phyloP scores from a whole-genome alignment of 2,888 invertebrate genomes.

The Eilema caniola region DNA sequence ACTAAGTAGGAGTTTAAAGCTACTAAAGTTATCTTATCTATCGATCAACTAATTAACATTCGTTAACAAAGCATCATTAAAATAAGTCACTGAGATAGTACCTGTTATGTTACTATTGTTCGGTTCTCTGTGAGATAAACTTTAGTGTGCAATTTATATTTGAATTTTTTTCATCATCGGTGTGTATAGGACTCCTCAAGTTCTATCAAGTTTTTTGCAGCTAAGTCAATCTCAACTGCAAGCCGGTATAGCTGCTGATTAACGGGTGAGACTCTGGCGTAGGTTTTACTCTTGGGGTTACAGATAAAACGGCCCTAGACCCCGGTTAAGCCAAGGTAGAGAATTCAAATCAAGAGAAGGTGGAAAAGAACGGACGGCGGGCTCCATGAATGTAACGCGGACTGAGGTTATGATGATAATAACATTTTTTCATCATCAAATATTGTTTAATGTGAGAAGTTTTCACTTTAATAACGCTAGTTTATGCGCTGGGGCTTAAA shows the following conservation, averaged over 20 bases:
- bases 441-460: no score
- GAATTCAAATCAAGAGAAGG: background rate
- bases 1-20: constrained; percentile 15
- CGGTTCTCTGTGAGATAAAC: background rate
- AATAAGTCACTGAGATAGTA: constrained; percentile 14
- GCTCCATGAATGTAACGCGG: no score
- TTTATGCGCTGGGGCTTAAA: no score
- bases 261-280: background rate
- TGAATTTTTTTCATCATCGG: background rate
- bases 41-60: constrained; percentile 25
- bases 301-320: background rate
- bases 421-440: no score
- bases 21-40: constrained; percentile 26
- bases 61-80: constrained; percentile 27
- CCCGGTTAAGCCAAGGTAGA: background rate
- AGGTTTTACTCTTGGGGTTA: background rate
- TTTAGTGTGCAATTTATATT: background rate
- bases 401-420: background rate
- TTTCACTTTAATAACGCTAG: no score
- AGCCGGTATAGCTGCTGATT: background rate
- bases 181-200: background rate
- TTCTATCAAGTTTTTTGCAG: background rate
- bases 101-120: background rate
- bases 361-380: no score
- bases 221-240: background rate